A percentile compares a stretch with the other conserved stretches of the same genome.
Evolutionary conservation across 2,797 vertebrate genomes (phyloP).

Genomic region (Sparus aurata): DNA sequence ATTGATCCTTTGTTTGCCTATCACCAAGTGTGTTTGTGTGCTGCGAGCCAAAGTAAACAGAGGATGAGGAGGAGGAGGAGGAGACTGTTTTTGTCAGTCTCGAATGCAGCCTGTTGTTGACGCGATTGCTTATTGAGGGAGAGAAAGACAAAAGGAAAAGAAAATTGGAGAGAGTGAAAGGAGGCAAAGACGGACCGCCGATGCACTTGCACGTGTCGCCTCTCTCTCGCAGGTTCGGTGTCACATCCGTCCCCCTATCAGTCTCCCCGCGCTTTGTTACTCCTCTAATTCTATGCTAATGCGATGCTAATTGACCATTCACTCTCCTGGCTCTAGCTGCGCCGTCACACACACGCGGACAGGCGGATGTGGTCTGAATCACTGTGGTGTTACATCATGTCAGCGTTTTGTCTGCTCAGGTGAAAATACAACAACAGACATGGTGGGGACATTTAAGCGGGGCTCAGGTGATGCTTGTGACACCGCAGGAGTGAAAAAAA

Average conservation of each 20-base stretch:
- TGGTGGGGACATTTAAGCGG: neutral
- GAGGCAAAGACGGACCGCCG: neutral
- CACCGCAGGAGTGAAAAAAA: neutral
- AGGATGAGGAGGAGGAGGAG: conserved; percentile 12
- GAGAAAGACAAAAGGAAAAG: neutral
- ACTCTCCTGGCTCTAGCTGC: conserved; percentile 41
- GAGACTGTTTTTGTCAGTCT: conserved; percentile 21
- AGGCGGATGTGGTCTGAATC: conserved; percentile 38
- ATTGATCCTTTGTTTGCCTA: conserved; percentile 48
- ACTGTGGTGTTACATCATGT: conserved; percentile 30
- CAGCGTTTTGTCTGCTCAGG: conserved; percentile 22
- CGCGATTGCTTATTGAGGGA: conserved; percentile 19
- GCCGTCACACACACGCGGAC: conserved; percentile 8
- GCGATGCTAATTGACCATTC: conserved; percentile 63
- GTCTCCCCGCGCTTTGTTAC: conserved; percentile 35
- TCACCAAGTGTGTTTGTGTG: conserved; percentile 23
- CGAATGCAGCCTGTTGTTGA: conserved; percentile 27
- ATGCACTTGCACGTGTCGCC: neutral
- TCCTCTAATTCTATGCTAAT: conserved; percentile 67
- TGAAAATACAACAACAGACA: conserved; percentile 9
- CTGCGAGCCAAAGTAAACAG: conserved; percentile 50
- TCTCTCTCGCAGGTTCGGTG: conserved; percentile 1
- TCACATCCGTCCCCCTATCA: conserved; percentile 28
- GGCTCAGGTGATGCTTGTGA: neutral
- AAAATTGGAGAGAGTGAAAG: neutral